Evolutionary conservation across 2,113 vertebrate species (phyloP), one percentile per base, ranked within the genome.

Genomic region (Hypocryptadius cinnamomeus): DNA sequence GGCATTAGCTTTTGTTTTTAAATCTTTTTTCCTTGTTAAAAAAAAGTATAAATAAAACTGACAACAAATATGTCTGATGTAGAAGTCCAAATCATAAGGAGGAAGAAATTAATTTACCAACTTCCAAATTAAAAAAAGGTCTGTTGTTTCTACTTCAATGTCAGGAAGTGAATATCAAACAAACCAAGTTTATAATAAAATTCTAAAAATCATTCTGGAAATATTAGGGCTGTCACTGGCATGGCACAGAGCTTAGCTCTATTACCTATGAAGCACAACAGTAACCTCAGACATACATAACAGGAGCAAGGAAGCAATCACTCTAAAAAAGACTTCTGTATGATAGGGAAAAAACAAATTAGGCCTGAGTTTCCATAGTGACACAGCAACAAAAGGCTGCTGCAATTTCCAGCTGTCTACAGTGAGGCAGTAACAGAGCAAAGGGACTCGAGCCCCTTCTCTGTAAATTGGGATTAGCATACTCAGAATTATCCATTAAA

Each of bases 301-400:
- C 54, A 69, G 63, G n/a, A 90, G 77, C 80, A 93, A 92, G 84
- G 91, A 95, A 95, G 91, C 78, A 94, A 91, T 91, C 91, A 92
- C 50, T 96, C 89, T 85, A 87, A 87, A 87, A 86, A 79, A 89
- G 84, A 85, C 73, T 85, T 87, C 61, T 39, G 50, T 79, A 79
- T 44, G 84, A 91, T 53, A 73, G 66, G 19, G 39, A 91, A 93
- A 93, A 87, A 96, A 92, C 89, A 95, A 91, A 96, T 93, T 82
- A 93, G 95, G 74, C 66, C 79, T 28, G 87, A 76, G 95, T 95
- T 94, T 96, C 95, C 95, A 96, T 92, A 96, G 94, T 47, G 81
- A 96, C 70, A 70, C 20, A 92, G 81, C 85, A 92, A 93, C 81
- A 95, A 95, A 96, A 89, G 89, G 70, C 80, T 89, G 85, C 87